Percentiles rank a stretch among this genome's conserved stretches.
Evolutionary conservation across 2,797 vertebrate species (phyloP).

Genomic region (Pangasius krempfi): DNA sequence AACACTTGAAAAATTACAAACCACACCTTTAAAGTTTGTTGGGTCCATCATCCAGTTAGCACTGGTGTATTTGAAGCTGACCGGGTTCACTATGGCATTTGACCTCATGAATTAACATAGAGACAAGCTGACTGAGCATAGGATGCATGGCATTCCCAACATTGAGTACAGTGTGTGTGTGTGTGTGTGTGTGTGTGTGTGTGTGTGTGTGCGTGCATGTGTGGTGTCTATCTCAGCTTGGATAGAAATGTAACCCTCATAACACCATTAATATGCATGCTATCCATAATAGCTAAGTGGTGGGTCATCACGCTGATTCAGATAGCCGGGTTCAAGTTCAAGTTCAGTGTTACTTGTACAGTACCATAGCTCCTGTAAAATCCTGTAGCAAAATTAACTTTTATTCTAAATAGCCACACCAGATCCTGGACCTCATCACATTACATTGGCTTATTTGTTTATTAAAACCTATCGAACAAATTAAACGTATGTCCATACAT

Average conservation of each 20-base stretch:
- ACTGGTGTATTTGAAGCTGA: slow-evolving; percentile 26
- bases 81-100: slow-evolving; percentile 41
- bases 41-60: slow-evolving; percentile 11
- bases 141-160: slow-evolving; percentile 43
- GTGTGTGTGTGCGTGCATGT: not conserved
- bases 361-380: not conserved
- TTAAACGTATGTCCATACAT: not conserved
- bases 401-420: not conserved
- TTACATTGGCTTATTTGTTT: not conserved
- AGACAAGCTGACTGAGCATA: slow-evolving; percentile 49
- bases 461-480: not conserved
- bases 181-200: slow-evolving; percentile 10
- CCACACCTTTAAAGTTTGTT: not conserved
- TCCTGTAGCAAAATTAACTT: not conserved
- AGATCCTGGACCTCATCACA: not conserved
- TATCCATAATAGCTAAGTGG: not conserved
- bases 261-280: slow-evolving; percentile 24
- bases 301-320: not conserved
- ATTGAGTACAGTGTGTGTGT: slow-evolving; percentile 29
- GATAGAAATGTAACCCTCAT: slow-evolving; percentile 34
- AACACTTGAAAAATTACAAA: not conserved
- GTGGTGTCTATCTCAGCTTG: slow-evolving; percentile 21
- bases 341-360: slow-evolving; percentile 11
- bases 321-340: not conserved
- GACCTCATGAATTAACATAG: slow-evolving; percentile 53